Evolutionary conservation across 2,888 invertebrate species (phyloP), one percentile per base, ranked within the genome.

Genomic region (Asteroscopus sphinx): DNA sequence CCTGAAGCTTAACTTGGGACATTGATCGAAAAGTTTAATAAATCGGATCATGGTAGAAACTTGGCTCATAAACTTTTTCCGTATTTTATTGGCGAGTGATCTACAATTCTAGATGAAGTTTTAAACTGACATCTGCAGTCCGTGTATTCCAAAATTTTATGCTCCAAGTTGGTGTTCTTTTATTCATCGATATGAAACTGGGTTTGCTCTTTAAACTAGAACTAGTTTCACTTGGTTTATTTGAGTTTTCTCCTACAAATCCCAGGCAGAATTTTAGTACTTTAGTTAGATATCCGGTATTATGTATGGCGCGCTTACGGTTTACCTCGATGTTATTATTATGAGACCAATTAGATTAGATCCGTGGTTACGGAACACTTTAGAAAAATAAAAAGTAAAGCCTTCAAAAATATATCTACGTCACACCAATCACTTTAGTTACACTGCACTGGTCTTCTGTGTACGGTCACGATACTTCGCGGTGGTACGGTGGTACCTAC

Each of bases 161-260:
- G 15, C 17, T 16, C 46, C 13, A 28, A 40, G 49, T 30, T 68
- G 17, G 33, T 51, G 47, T 68, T 68, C 52, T 68, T 68, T 63
- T 54, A 68, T 59, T 68, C 68, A 67, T 67, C 55, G 33, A 41
- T 64, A 49, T 55, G 37, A 60, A 54, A 58, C 36, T 55, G 25
- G 28, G 35, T 55, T 59, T 42, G 49, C 45, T 52, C 42, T 55
- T 46, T 35, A 54, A 65, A 55, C 42, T 48, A 48, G 15, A 65
- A 55, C 42, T 28, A 28, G 35, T 62, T 66, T 36, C 56, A 16
- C 13, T 13, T 3, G 35, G 56, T 62, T 66, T 51, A 62, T 66
- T 66, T 47, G 44, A 44, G 11, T 62, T 69, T 51, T 57, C 46
- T 46, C 16, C 16, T 39, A 33, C 39, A 9, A 44, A 47, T 40